Evolutionary conservation across 37 sponge, comb jelly and placozoan genomes (phyloP).

Genomic region (Agelas oroides): DNA sequence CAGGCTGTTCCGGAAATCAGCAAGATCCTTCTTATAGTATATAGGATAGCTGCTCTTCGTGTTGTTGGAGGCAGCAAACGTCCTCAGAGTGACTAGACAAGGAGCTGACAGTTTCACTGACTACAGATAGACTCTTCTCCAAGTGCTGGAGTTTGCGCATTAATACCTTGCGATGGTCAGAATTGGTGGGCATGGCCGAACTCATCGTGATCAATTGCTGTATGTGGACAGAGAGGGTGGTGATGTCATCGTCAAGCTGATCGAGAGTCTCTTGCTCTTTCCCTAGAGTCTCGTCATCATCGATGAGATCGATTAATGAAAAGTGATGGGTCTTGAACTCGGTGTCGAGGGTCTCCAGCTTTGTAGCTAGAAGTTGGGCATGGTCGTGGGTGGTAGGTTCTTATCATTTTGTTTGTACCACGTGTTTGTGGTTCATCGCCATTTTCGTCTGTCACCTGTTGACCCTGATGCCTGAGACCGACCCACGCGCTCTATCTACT

Average conservation of each 20-base stretch:
- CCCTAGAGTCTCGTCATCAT: constrained; percentile 16
- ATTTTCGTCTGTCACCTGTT: no score
- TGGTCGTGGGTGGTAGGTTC: constrained; percentile 35
- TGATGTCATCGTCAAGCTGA: constrained; percentile 33
- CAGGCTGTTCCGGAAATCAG: constrained; percentile 21
- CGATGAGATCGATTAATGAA: constrained; percentile 28
- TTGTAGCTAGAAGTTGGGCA: constrained; percentile 11
- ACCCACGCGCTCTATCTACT: no score
- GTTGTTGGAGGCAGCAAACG: constrained; percentile 5
- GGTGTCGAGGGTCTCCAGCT: constrained; percentile 33
- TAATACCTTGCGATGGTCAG: not conserved
- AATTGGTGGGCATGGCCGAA: not conserved
- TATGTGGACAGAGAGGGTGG: not conserved
- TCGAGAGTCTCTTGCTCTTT: constrained; percentile 32
- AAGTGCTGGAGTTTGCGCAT: constrained; percentile 24
- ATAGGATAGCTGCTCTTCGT: constrained; percentile 24
- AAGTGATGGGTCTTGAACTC: constrained; percentile 39
- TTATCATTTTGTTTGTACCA: no score
- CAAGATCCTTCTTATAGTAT: constrained; percentile 56
- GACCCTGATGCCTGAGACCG: no score
- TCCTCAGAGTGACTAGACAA: not conserved
- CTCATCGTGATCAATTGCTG: no score
- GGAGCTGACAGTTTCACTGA: not conserved
- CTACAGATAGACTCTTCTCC: not conserved
- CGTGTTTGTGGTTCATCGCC: no score